Percentiles rank a stretch among this genome's conserved stretches.
Conservation (phyloP, 2,113 vertebrate genomes). For the Tychaedon coryphoeus region DNA sequence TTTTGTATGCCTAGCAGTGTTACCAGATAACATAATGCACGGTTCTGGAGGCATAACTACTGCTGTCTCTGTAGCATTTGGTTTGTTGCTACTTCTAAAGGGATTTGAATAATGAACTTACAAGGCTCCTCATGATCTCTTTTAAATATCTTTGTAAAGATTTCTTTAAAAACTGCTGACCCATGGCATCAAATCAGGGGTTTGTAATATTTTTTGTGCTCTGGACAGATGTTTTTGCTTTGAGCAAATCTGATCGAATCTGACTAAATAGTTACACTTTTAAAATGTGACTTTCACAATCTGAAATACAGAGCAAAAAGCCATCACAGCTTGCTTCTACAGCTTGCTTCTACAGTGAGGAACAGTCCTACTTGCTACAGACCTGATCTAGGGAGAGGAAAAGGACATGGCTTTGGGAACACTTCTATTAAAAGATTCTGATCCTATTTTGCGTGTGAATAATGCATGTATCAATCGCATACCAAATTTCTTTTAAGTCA, state of each 20-base stretch:
- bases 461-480: not conserved
- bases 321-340: not conserved
- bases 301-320: not conserved
- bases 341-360: accelerated
- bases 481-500: conserved; percentile 31
- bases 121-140: not conserved
- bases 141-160: not conserved
- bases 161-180: not conserved
- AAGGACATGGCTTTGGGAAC: not conserved
- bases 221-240: not conserved
- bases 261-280: not conserved
- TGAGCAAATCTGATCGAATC: not conserved
- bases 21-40: not conserved
- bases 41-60: not conserved
- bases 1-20: not conserved
- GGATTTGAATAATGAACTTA: not conserved
- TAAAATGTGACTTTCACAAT: not conserved
- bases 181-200: accelerated
- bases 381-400: not conserved
- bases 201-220: not conserved
- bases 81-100: not conserved
- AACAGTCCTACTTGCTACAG: not conserved
- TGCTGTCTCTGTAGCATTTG: not conserved
- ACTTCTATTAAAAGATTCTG: conserved; percentile 30
- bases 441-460: conserved; percentile 10